phyloP scores from a whole-genome alignment of 2,888 invertebrate genomes.

The Ochlodes sylvanus region DNA sequence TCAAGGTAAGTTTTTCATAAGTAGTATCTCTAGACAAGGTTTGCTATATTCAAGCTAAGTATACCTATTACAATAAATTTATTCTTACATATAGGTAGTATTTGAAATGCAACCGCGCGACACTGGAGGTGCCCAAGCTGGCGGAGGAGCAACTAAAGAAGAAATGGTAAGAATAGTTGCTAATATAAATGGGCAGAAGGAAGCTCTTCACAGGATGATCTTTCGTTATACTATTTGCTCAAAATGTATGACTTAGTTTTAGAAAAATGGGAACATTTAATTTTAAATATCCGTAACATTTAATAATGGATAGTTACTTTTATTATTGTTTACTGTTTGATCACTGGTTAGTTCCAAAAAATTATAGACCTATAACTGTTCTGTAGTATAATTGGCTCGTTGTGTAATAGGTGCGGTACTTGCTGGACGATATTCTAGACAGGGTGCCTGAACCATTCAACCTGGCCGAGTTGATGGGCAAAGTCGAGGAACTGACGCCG shows the following conservation, averaged over 20 bases:
- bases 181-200: too few species aligned
- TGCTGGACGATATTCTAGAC: slow-evolving; percentile 94
- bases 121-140: slow-evolving; percentile 89
- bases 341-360: too few species aligned
- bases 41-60: too few species aligned
- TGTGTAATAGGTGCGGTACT: slow-evolving; percentile 85
- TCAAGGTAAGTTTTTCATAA: slow-evolving; percentile 75
- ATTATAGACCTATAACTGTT: too few species aligned
- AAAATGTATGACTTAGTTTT: too few species aligned
- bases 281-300: too few species aligned
- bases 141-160: slow-evolving; percentile 90
- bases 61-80: neutral
- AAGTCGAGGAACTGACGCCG: slow-evolving; percentile 95
- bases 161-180: slow-evolving; percentile 86
- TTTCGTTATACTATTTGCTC: too few species aligned
- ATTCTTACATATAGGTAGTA: slow-evolving; percentile 60
- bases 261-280: too few species aligned
- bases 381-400: neutral
- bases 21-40: too few species aligned
- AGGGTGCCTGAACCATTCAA: slow-evolving; percentile 96
- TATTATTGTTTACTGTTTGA: too few species aligned
- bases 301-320: too few species aligned
- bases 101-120: slow-evolving; percentile 97
- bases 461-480: slow-evolving; percentile 92
- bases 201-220: too few species aligned